Evolutionary conservation across 2,888 invertebrate genomes (phyloP), one percentile per base, ranked within the genome.

Genomic region (Eulithis prunata): DNA sequence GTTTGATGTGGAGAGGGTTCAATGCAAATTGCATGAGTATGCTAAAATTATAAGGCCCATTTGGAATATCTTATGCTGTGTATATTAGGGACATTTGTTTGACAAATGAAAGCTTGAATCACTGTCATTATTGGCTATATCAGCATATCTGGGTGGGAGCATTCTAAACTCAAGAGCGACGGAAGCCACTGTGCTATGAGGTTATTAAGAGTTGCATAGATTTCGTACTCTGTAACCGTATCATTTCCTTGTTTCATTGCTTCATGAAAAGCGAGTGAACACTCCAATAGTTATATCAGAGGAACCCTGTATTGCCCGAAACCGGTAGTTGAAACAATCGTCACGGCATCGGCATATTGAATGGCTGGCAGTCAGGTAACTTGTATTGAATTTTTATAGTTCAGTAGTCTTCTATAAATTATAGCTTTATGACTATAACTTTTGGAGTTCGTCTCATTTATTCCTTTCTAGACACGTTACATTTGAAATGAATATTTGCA

Each of bases 261-360:
- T 49, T 13, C 51, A 67, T 67, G 51, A 67, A 61, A n/a, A 57
- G 38, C 54, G 14, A 64, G 49, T 61, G 52, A 57, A 49, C 57
- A 55, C 53, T 51, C 45, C 38, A 55, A 64, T 64, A 61, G 64
- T 64, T 66, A 54, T 59, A 58, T 62, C 52, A 78, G 56, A 72
- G 79, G 82, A 83, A 78, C 85, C 81, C 84, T 75, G 81, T 86
- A 85, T 83, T 81, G 81, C 82, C 83, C 80, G 86, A 87, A 86
- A 88, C 87, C 87, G 87, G 87, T 86, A 86, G 88, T 87, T 82
- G 86, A 85, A 87, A 86, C 87, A 87, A 88, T 85, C 87, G 86
- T 86, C 86, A 88, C 84, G 86, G 83, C 77, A 82, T 83, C 86
- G 71, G 68, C 66, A 70, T 69, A 69, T 81, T 81, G 81, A 80